Base-by-base conservation (phyloP, 2,113 vertebrate genomes). In the Catharus minimus region DNA sequence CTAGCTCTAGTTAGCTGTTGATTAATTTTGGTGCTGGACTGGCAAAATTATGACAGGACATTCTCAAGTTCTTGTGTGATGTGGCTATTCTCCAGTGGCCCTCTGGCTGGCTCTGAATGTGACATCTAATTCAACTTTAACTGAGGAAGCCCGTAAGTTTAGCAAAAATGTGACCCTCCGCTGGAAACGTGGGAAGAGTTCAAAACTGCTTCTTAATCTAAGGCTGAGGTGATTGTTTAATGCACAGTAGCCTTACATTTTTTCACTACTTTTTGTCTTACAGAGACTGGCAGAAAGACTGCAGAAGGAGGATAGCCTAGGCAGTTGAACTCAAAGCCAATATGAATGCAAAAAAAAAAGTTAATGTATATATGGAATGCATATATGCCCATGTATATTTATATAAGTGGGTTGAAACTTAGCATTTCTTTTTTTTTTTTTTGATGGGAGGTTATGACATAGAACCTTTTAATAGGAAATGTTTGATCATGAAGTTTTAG, bases 131-230 rank as follows among this genome's bases (percentile, higher is more conserved):
- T 61, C 9, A 46, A 5, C 8, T 69, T 50, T 66, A 62, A 61
- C 13, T 38, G 21, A 58, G 9, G 39, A 66, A 76, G 6, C 21
- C 28, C 11, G 33, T 57, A 61, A 43, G 10, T 20, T 92, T 86
- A 93, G 22, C 17, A 90, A 86, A 81, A 61, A 76, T 44, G 53
- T 81, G 72, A 64, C 39, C 5, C 7, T 88, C 7, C 65, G 9
- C 47, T 84, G 38, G 73, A 95, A 92, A 69, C 43, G 60, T 84
- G 49, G 50, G 5, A 78, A 46, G 46, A 85, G 23, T 86, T 93
- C 18, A 90, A 79, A 94, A 82, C 24, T 43, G 32, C 91, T 78
- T 93, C 79, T 71, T n/a, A 58, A 85, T 86, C 33, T 65, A 60
- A 57, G 61, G 32, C 61, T 74, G 21, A 16, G 5, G 30, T 82